phyloP scores from a whole-genome alignment of 2,113 vertebrate species.

The Thalassoma bifasciatum region DNA sequence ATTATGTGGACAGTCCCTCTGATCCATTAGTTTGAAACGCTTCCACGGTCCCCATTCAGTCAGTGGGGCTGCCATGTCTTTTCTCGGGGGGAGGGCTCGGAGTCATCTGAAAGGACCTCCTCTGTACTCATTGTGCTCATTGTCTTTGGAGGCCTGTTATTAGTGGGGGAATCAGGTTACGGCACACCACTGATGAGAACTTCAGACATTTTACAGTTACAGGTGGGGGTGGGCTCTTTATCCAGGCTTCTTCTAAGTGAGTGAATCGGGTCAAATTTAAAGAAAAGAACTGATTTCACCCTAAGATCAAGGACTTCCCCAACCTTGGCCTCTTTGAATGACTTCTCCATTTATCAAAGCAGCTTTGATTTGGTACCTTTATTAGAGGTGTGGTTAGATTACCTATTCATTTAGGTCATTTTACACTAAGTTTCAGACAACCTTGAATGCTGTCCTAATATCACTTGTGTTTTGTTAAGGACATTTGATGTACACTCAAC shows the following conservation, averaged over 20 bases:
- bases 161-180: conserved; percentile 80
- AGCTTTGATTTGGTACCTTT: not conserved
- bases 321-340: conserved; percentile 21
- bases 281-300: conserved; percentile 13
- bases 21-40: conserved; percentile 78
- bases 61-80: conserved; percentile 69
- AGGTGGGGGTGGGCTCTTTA: conserved; percentile 55
- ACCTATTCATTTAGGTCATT: too few relatives aligned
- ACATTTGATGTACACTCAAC: too few relatives aligned
- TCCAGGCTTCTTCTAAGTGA: conserved; percentile 43
- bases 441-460: too few relatives aligned
- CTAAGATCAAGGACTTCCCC: not conserved
- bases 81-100: conserved; percentile 67
- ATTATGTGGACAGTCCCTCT: conserved; percentile 80
- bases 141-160: conserved; percentile 84
- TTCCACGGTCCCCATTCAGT: conserved; percentile 72
- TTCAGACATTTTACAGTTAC: conserved; percentile 67
- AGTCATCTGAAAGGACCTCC: conserved; percentile 81
- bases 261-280: conserved; percentile 44
- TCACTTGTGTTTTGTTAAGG: too few relatives aligned
- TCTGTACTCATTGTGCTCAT: conserved; percentile 83
- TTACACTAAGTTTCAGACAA: too few relatives aligned
- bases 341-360: not conserved
- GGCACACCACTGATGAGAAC: conserved; percentile 67
- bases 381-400: not conserved